Conservation (phyloP, 2,797 vertebrate species). For the Trematomus bernacchii region DNA sequence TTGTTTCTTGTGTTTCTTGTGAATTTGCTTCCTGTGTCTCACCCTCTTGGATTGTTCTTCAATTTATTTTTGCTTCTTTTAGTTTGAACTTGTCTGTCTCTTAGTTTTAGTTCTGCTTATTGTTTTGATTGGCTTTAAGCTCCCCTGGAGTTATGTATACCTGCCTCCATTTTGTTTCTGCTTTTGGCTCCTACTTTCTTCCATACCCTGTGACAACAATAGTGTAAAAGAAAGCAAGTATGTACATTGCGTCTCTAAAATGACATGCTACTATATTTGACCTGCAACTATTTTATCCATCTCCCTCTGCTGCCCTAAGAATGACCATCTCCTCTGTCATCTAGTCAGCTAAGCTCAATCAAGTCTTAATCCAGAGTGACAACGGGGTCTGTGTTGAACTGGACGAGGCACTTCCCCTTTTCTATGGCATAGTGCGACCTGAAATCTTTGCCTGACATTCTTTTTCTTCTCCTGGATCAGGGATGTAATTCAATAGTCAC, state of each 20-base stretch:
- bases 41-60: too few relatives aligned
- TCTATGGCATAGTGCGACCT: conserved; percentile 67
- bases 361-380: conserved; percentile 73
- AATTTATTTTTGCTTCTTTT: too few relatives aligned
- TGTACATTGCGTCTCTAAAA: conserved; percentile 3
- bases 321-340: conserved; percentile 77
- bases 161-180: too few relatives aligned
- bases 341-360: conserved; percentile 68
- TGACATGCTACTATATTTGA: conserved; percentile 33
- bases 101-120: too few relatives aligned
- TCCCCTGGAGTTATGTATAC: too few relatives aligned
- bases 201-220: not conserved
- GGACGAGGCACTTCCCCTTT: conserved; percentile 59
- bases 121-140: too few relatives aligned
- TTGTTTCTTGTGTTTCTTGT: too few relatives aligned
- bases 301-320: conserved; percentile 55
- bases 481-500: conserved; percentile 79
- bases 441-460: conserved; percentile 77
- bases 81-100: too few relatives aligned
- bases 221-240: not conserved
- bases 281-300: conserved; percentile 12
- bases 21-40: too few relatives aligned
- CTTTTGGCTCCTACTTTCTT: too few relatives aligned
- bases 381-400: conserved; percentile 72
- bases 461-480: conserved; percentile 62